These are phyloP conservation scores for Platyrinchus mystaceus DNA, from an alignment of 2,797 vertebrate genomes.

Conservation along the genomic window DNA sequence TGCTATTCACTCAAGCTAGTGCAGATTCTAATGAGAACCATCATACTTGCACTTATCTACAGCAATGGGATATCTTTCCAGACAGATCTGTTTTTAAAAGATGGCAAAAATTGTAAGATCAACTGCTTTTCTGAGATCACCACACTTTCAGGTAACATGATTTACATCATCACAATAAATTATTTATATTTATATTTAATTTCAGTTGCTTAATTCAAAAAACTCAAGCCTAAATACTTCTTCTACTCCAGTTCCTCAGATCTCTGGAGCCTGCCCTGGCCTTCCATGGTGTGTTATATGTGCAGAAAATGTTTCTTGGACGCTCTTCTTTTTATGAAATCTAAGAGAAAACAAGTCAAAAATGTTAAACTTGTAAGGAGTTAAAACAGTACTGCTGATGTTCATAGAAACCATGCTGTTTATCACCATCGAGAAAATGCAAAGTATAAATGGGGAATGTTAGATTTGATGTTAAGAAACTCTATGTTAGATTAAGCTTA, in stretches of 20 bases:
- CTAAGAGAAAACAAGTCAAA: not conserved
- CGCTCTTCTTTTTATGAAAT: not conserved
- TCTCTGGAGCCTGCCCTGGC: not conserved
- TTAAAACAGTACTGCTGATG: not conserved
- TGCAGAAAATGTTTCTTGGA: not conserved
- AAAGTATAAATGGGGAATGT: not conserved
- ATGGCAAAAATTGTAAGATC: not conserved
- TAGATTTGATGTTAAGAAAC: not conserved
- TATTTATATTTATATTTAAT: not conserved
- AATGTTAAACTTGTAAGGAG: not conserved
- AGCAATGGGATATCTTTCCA: not conserved
- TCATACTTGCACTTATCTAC: not conserved
- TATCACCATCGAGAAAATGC: not conserved
- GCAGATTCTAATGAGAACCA: not conserved
- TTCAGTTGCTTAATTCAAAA: not conserved
- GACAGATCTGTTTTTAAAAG: not conserved
- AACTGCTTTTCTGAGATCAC: not conserved
- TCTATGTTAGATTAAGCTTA: not conserved
- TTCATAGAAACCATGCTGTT: not conserved
- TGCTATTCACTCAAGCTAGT: not conserved
- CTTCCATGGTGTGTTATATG: not conserved
- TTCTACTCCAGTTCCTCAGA: not conserved
- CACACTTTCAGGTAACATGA: not conserved
- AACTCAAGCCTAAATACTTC: not conserved
- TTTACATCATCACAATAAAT: not conserved